Base-by-base conservation (phyloP, 2,888 invertebrate species). In the Darwinula stevensoni region DNA sequence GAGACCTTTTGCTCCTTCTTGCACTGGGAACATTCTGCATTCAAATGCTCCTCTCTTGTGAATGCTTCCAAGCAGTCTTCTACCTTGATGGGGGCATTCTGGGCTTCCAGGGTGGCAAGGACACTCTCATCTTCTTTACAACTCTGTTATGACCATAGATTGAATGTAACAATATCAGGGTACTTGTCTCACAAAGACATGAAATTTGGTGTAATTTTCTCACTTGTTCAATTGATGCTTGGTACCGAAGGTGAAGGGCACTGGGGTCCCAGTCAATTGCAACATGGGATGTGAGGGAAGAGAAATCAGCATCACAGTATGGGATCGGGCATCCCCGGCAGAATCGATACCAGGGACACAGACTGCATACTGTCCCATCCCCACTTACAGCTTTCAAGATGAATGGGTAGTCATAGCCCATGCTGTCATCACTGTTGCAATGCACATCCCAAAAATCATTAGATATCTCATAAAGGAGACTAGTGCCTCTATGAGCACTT, bases 191-290 rank as follows among this genome's bases (percentile, higher is more conserved):
- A 9, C 6, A 22, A 22, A n/a, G n/a, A n/a, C n/a, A n/a, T n/a
- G n/a, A n/a, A n/a, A n/a, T n/a, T n/a, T n/a, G n/a, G n/a, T n/a
- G n/a, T n/a, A n/a, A n/a, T n/a, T n/a, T n/a, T 39, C 44, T 39
- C 41, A 66, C 72, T 55, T 62, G 60, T 50, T 75, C 75, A 42
- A 68, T 53, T 2, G 69, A 66, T 42, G 65, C 62, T 53, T 75
- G 74, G 54, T 78, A 84, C 26, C 82, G 62, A 42, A 86, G 62
- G 54, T 86, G 84, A 42, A 84, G 57, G 29, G 84, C 82, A 1
- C 82, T 82, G 36, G 80, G 80, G 52, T 86, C 82, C 84, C 86
- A 86, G 57, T 86, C 84, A 37, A 86, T 69, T 38, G 80, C 78
- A 39, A 84, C 59, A 46, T 61, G 54, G 13, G 11, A 39, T 14